These are phyloP conservation scores for Eriosoma lanigerum DNA, from an alignment of 1,140 invertebrate genomes.

Conservation along the genomic window DNA sequence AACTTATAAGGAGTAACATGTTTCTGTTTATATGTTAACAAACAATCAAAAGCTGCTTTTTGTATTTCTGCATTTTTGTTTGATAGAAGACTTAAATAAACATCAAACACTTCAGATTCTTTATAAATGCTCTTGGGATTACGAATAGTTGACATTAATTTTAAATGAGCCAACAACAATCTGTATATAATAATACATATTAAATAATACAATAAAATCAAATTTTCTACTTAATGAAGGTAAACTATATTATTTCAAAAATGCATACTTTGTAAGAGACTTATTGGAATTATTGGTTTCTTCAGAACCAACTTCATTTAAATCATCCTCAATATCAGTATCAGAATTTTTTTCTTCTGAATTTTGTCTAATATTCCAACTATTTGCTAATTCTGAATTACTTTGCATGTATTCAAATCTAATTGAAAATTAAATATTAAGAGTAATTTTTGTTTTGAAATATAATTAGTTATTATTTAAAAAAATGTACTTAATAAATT, in stretches of 20 bases:
- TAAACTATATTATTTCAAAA: not conserved
- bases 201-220: not conserved
- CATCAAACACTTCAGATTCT: constrained; percentile 71
- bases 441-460: not conserved
- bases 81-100: constrained; percentile 77
- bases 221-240: not conserved
- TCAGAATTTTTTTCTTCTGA: constrained; percentile 7
- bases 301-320: constrained; percentile 28
- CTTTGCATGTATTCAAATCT: constrained; percentile 42
- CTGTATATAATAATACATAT: constrained; percentile 58
- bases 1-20: constrained; percentile 40
- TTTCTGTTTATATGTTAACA: constrained; percentile 45
- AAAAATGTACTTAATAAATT: constrained; percentile 62
- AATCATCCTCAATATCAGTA: constrained; percentile 29
- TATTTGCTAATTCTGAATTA: constrained; percentile 47
- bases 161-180: constrained; percentile 71
- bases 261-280: constrained; percentile 47
- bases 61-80: constrained; percentile 75
- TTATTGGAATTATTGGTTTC: constrained; percentile 16
- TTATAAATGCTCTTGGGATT: constrained; percentile 78
- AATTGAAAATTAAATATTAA: not conserved
- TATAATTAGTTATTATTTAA: not conserved
- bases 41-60: constrained; percentile 78
- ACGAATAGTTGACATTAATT: constrained; percentile 75
- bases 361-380: constrained; percentile 46